phyloP scores from a whole-genome alignment of 2,797 vertebrate genomes.

The Labeo calbasu region DNA sequence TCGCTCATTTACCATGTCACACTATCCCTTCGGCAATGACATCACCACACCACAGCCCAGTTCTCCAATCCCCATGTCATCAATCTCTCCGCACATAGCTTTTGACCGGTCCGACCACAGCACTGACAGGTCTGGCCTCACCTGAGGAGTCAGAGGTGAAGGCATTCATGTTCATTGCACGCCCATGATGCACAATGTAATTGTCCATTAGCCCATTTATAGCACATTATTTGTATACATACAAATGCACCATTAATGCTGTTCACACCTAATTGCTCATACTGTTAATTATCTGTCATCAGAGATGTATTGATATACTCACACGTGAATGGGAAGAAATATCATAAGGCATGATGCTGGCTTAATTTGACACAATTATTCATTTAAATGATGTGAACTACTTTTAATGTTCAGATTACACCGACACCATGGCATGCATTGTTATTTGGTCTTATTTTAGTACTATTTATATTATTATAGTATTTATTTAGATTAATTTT shows the following conservation, averaged over 20 bases:
- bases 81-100: constrained; percentile 62
- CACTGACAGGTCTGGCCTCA: constrained; percentile 48
- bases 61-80: constrained; percentile 70
- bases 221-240: not conserved
- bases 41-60: constrained; percentile 79
- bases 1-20: constrained; percentile 58
- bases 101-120: constrained; percentile 65
- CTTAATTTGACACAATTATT: not conserved
- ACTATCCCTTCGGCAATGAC: constrained; percentile 76
- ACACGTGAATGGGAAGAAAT: not conserved
- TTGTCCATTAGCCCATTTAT: not conserved
- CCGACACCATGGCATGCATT: not conserved
- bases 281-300: constrained; percentile 20
- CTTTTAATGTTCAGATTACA: not conserved
- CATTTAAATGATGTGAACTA: not conserved
- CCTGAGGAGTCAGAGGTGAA: constrained; percentile 20
- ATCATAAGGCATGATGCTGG: not conserved
- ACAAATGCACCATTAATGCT: not conserved
- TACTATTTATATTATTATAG: not conserved
- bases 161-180: constrained; percentile 14
- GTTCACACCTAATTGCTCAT: not conserved
- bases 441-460: not conserved
- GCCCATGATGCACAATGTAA: not conserved
- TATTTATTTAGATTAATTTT: not conserved
- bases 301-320: not conserved